phyloP scores from a whole-genome alignment of 1,140 invertebrate species.

The Anoplolepis gracilipes region DNA sequence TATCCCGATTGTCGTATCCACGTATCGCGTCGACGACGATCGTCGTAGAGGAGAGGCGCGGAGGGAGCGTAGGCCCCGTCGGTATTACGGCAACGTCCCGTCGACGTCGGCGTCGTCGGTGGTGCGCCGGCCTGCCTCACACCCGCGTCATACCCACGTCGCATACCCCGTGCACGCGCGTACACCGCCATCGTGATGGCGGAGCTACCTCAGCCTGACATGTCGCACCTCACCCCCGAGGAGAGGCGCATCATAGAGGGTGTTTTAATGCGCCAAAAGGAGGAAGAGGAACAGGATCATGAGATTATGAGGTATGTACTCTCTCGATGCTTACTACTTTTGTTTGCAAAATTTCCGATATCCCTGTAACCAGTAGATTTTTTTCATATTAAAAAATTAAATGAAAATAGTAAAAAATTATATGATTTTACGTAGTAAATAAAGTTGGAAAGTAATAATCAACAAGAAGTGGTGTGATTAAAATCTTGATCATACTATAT shows the following conservation, averaged over 20 bases:
- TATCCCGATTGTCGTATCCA: slow-evolving; percentile 67
- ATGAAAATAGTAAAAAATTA: background rate
- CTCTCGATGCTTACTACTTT: background rate
- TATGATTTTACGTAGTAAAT: background rate
- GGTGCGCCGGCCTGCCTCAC: slow-evolving; percentile 68
- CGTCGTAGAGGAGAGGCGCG: slow-evolving; percentile 48
- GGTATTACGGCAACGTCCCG: slow-evolving; percentile 48
- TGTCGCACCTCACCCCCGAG: slow-evolving; percentile 98
- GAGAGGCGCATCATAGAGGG: slow-evolving; percentile 98
- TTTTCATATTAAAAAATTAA: background rate
- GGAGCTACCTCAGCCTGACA: slow-evolving; percentile 93
- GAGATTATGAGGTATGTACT: slow-evolving; percentile 94
- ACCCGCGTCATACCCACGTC: slow-evolving; percentile 64
- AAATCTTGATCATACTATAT: background rate
- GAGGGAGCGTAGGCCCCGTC: slow-evolving; percentile 50
- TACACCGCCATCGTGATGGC: slow-evolving; percentile 87
- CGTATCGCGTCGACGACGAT: slow-evolving; percentile 57
- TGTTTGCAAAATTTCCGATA: background rate
- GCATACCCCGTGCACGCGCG: slow-evolving; percentile 67
- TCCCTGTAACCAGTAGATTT: background rate
- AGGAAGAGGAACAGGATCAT: slow-evolving; percentile 98
- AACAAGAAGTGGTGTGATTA: background rate
- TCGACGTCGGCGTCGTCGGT: slow-evolving; percentile 71
- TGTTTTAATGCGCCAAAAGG: slow-evolving; percentile 97
- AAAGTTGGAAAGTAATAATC: background rate